Evolutionary conservation across 1,140 invertebrate genomes (phyloP), one percentile per base, ranked within the genome.

Genomic region (Philopotamus ludificatus): DNA sequence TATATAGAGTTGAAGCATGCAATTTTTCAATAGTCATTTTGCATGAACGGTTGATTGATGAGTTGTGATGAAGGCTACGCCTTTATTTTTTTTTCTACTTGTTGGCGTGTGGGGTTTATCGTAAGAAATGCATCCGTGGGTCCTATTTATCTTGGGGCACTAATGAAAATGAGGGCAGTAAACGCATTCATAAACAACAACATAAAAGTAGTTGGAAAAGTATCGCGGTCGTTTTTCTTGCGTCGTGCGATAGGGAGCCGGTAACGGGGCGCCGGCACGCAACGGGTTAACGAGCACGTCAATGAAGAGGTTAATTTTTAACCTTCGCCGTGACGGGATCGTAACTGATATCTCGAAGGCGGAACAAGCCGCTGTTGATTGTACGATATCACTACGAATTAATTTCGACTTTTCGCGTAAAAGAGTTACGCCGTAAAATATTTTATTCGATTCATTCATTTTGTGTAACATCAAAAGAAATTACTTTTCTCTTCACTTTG

Each of bases 301-400:
- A 62, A 67, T 63, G 61, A 63, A 67, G 42, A 39, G 60, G 61
- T 67, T 67, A 63, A 67, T 67, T 67, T 67, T 67, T 63, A 66
- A 66, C 65, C 4, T 34, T 34, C 12, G 12, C 28, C 28, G 28
- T 34, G 12, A 34, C 28, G 28, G 28, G 28, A 4, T 34, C 12
- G 28, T 34, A 34, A 12, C 28, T 34, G 28, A 34, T 34, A 34
- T 4, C 28, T 12, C 28, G 12, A 34, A 34, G n/a, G n/a, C n/a
- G n/a, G n/a, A n/a, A n/a, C n/a, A n/a, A n/a, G n/a, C n/a, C n/a
- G n/a, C n/a, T n/a, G n/a, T n/a, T n/a, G n/a, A n/a, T n/a, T n/a
- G n/a, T n/a, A n/a, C n/a, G n/a, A n/a, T n/a, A n/a, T n/a, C n/a
- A n/a, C n/a, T n/a, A n/a, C n/a, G n/a, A n/a, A n/a, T n/a, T n/a